A percentile compares a stretch with the other conserved stretches of the same genome.
These are phyloP conservation scores for Cheilosia grossa DNA, from an alignment of 2,888 invertebrate genomes.

Conservation along the genomic window DNA sequence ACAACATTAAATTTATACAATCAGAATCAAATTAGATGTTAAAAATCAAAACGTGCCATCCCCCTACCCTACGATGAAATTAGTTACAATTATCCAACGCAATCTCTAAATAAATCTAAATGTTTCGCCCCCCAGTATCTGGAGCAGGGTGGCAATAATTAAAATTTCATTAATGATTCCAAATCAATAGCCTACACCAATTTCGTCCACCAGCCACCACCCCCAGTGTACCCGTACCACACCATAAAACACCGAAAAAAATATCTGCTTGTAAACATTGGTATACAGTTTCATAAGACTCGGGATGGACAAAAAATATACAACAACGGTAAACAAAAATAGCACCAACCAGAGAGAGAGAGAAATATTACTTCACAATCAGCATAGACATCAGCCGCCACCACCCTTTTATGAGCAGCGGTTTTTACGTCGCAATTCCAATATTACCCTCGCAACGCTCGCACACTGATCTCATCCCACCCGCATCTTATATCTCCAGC, in stretches of 20 bases:
- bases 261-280: slow-evolving; percentile 22
- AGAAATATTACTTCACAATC: slow-evolving; percentile 2
- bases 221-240: not conserved
- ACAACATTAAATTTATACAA: slow-evolving; percentile 17
- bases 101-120: not conserved
- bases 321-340: slow-evolving; percentile 16
- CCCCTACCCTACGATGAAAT: not conserved
- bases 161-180: slow-evolving; percentile 26
- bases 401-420: slow-evolving; percentile 7
- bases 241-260: slow-evolving; percentile 13
- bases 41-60: slow-evolving; percentile 3
- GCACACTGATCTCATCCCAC: slow-evolving; percentile 33
- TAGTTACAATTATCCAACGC: not conserved
- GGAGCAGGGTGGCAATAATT: slow-evolving; percentile 6
- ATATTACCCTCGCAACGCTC: slow-evolving; percentile 36
- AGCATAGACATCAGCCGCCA: too few relatives aligned
- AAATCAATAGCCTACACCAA: slow-evolving; percentile 26
- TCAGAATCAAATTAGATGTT: slow-evolving; percentile 23
- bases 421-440: slow-evolving; percentile 50
- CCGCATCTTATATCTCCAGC: not conserved
- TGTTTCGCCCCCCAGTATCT: too few relatives aligned
- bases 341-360: not conserved
- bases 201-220: not conserved
- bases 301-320: not conserved
- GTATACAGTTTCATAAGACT: slow-evolving; percentile 17